A percentile compares a stretch with the other conserved stretches of the same genome.
Evolutionary conservation across 37 sponge, comb jelly and placozoan species (phyloP).

Genomic region (Ianthella basta): DNA sequence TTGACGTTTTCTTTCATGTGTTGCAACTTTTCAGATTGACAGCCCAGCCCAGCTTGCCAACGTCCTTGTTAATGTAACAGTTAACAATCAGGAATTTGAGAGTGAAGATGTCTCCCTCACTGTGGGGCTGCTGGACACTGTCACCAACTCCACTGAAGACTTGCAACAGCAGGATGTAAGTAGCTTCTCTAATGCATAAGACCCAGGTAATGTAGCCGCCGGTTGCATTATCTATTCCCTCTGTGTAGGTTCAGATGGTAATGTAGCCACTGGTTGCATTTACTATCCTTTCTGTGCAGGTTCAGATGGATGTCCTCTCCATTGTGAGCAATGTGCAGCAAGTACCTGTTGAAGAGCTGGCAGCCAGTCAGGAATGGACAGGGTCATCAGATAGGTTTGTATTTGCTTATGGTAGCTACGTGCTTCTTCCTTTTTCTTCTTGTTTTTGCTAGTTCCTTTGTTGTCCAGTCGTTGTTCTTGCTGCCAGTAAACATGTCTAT

Average conservation of each 20-base stretch:
- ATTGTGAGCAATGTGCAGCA: conserved; percentile 46
- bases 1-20: neutral
- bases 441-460: neutral
- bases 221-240: neutral
- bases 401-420: no score
- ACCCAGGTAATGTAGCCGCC: neutral
- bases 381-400: conserved; percentile 46
- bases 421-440: no score
- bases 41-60: conserved; percentile 60
- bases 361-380: conserved; percentile 29
- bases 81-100: neutral
- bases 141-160: conserved; percentile 25
- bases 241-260: conserved; percentile 16
- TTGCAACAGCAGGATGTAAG: conserved; percentile 24
- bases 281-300: conserved; percentile 16
- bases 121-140: neutral
- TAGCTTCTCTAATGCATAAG: neutral
- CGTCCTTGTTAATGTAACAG: conserved; percentile 25
- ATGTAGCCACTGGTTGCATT: neutral
- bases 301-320: neutral
- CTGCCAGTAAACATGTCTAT: no score
- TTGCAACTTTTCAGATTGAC: conserved; percentile 13
- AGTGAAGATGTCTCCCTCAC: conserved; percentile 7
- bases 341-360: conserved; percentile 23
- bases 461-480: no score